Conservation (phyloP, 2,888 invertebrate genomes). For the Ctena decussata region DNA sequence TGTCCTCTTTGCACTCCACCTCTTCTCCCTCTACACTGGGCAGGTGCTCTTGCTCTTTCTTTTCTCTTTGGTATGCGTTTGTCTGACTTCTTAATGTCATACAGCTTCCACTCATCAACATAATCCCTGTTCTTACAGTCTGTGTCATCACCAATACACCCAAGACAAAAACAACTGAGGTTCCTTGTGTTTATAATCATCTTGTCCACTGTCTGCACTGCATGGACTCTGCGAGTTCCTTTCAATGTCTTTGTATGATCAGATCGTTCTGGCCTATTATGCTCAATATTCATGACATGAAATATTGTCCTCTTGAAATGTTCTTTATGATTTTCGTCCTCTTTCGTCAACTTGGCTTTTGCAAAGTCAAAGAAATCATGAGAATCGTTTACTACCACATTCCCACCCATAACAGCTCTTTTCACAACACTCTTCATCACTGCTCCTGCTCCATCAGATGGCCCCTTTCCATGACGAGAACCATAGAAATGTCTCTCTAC, state of each 20-base stretch:
- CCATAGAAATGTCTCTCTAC: constrained; percentile 48
- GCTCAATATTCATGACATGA: constrained; percentile 7
- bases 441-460: constrained; percentile 54
- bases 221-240: constrained; percentile 32
- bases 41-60: background rate
- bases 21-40: background rate
- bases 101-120: constrained; percentile 30
- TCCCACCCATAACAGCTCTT: constrained; percentile 41
- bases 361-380: constrained; percentile 30
- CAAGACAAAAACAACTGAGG: constrained; percentile 39
- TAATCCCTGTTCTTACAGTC: constrained; percentile 22
- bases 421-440: constrained; percentile 36
- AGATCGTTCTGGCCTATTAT: constrained; percentile 28
- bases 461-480: constrained; percentile 48
- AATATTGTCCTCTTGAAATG: constrained; percentile 42
- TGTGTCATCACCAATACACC: background rate
- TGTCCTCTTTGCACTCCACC: background rate
- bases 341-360: constrained; percentile 29
- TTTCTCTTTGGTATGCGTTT: background rate
- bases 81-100: background rate
- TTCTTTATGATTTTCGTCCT: constrained; percentile 20
- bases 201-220: constrained; percentile 15
- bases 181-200: constrained; percentile 31
- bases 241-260: constrained; percentile 28
- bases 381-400: constrained; percentile 35